Evolutionary conservation across 2,113 vertebrate genomes (phyloP).

Genomic region (Malurus melanocephalus): DNA sequence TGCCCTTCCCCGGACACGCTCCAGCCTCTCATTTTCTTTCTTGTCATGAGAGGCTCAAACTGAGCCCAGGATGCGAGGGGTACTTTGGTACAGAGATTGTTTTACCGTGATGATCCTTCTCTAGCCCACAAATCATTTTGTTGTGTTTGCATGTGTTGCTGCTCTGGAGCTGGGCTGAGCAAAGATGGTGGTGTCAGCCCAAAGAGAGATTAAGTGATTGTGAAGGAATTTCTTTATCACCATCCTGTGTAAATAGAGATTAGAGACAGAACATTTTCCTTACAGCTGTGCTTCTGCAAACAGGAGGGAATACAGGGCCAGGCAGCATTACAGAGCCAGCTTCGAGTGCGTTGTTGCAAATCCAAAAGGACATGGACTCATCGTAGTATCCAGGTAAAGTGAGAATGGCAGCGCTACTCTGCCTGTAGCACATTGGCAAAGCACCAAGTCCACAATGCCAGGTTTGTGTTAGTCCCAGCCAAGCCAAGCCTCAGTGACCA

Average conservation of each 20-base stretch:
- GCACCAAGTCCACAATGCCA: background rate
- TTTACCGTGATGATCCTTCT: background rate
- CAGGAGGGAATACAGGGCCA: background rate
- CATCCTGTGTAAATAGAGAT: constrained; percentile 51
- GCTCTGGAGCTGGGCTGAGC: background rate
- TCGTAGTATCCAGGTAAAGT: rapidly evolving
- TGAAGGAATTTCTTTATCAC: constrained; percentile 56
- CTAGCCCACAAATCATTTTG: background rate
- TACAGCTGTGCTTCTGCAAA: constrained; percentile 7
- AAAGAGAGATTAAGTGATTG: constrained; percentile 45
- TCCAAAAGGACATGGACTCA: background rate
- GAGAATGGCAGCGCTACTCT: background rate
- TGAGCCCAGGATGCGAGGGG: background rate
- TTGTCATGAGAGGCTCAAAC: background rate
- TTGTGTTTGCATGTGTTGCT: background rate
- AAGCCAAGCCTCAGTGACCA: background rate
- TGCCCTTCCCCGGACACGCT: background rate
- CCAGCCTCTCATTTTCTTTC: background rate
- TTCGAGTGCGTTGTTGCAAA: background rate
- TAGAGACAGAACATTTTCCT: constrained; percentile 17
- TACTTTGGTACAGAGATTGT: background rate
- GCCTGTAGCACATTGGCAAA: background rate
- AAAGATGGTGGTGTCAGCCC: constrained; percentile 15
- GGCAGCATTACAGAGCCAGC: background rate
- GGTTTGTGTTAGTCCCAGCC: background rate